phyloP scores from a whole-genome alignment of 2,113 vertebrate species.

The Muscicapa adusta region DNA sequence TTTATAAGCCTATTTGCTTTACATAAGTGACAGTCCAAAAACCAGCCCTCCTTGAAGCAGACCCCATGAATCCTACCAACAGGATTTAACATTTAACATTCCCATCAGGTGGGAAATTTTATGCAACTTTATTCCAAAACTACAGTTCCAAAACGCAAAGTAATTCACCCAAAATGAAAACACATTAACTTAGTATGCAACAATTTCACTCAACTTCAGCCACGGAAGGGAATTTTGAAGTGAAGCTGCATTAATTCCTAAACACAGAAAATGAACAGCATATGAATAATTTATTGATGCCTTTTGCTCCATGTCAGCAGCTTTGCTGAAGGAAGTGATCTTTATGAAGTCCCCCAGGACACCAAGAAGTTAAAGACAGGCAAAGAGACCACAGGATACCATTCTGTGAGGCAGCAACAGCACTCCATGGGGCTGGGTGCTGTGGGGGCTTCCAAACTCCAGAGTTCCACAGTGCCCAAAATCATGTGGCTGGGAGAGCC shows the following conservation, averaged over 20 bases:
- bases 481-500: accelerated
- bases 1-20: background rate
- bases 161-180: background rate
- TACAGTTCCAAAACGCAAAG: background rate
- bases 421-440: background rate
- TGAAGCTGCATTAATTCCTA: conserved; percentile 59
- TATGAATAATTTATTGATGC: conserved; percentile 62
- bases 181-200: background rate
- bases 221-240: conserved; percentile 14
- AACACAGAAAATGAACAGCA: conserved; percentile 48
- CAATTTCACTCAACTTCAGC: background rate
- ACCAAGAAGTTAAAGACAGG: conserved; percentile 13
- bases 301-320: conserved; percentile 64
- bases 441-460: background rate
- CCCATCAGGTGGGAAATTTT: background rate
- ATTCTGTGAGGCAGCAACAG: background rate
- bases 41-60: background rate
- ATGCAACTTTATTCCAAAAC: background rate
- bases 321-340: conserved; percentile 57
- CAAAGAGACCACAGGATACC: background rate
- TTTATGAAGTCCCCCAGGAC: conserved; percentile 64
- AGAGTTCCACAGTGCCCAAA: background rate
- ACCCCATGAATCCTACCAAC: accelerated
- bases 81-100: background rate
- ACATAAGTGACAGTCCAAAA: background rate